phyloP scores from a whole-genome alignment of 2,113 vertebrate genomes.

The Columba janthina region DNA sequence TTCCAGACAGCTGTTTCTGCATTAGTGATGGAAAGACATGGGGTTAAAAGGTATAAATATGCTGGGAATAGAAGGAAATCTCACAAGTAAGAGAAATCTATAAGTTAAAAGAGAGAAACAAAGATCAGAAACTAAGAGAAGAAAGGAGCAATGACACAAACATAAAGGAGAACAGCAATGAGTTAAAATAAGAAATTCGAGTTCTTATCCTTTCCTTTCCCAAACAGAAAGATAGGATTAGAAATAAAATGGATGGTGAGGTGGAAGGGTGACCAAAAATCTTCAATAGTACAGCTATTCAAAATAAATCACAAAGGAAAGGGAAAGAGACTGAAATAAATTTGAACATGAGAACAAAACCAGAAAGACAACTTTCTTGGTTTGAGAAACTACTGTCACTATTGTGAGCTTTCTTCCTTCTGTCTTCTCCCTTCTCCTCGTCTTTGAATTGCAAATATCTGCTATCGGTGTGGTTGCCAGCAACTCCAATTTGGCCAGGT shows the following conservation, averaged over 20 bases:
- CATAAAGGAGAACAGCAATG: background rate
- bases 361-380: background rate
- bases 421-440: background rate
- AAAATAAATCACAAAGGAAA: background rate
- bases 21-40: background rate
- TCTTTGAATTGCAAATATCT: background rate
- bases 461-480: background rate
- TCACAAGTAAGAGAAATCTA: background rate
- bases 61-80: background rate
- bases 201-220: background rate
- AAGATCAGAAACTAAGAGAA: background rate
- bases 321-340: background rate
- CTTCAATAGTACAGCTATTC: background rate
- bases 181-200: background rate
- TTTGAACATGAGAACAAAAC: background rate
- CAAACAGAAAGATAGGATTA: background rate
- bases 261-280: background rate
- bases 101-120: background rate
- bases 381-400: background rate
- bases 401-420: background rate
- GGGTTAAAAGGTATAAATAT: background rate
- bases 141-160: background rate
- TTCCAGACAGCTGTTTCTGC: background rate
- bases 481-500: background rate
- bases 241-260: background rate